A percentile compares a stretch with the other conserved stretches of the same genome.
Conservation (phyloP, 2,113 vertebrate species). For the Oryctolagus cuniculus region DNA sequence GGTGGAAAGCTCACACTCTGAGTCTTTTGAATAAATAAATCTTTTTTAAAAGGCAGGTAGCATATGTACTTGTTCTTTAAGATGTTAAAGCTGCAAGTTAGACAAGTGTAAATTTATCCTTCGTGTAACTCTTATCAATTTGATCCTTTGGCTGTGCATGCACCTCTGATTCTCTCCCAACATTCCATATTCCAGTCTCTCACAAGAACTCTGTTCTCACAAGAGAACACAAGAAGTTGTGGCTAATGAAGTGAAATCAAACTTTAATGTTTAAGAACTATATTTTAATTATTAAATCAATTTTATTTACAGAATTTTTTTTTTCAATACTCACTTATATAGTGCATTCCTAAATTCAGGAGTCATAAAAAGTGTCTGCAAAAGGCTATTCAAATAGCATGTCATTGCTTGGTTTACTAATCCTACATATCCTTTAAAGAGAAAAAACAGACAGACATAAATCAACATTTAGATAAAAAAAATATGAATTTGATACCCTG, state of each 20-base stretch:
- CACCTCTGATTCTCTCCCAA: constrained; percentile 30
- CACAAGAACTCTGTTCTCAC: constrained; percentile 3
- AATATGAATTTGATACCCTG: background rate
- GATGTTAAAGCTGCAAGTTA: background rate
- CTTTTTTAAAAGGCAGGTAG: no score
- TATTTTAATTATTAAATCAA: constrained; percentile 45
- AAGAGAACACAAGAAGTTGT: background rate
- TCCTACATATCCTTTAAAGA: constrained; percentile 95
- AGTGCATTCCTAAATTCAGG: constrained; percentile 99
- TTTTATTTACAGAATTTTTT: constrained; percentile 55
- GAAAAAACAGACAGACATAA: constrained; percentile 68
- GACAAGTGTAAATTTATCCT: constrained; percentile 6
- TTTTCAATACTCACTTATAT: constrained; percentile 94
- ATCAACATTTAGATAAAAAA: constrained; percentile 57
- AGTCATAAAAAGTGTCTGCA: constrained; percentile 99
- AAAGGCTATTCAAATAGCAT: constrained; percentile 99
- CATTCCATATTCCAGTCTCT: constrained; percentile 42
- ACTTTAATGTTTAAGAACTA: constrained; percentile 37
- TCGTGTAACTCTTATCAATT: constrained; percentile 48
- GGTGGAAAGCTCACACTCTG: no score
- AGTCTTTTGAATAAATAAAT: no score
- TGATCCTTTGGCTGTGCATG: background rate
- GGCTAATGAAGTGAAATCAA: constrained; percentile 45
- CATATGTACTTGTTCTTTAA: constrained; percentile 29
- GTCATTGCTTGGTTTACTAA: constrained; percentile 99